Evolutionary conservation across 2,797 vertebrate genomes (phyloP), one percentile per base, ranked within the genome.

Genomic region (Amphiprion clarkii): DNA sequence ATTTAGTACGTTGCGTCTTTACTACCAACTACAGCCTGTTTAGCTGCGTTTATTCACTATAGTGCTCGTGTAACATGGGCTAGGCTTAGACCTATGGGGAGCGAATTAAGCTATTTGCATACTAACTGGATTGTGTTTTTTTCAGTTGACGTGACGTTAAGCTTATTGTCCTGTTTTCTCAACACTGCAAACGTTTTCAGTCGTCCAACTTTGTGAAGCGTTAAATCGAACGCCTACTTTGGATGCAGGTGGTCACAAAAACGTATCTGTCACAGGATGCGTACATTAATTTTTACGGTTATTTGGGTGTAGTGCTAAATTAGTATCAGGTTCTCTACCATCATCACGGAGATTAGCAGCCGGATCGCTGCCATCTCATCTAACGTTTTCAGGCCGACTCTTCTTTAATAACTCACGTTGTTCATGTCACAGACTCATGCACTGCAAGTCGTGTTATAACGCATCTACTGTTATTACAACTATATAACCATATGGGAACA

Each of bases 61-160:
- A 59, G 36, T 67, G 67, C 29, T 17, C 55, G 21, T 61, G 36
- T 33, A 70, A 70, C 40, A 23, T 23, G 53, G 25, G 33, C 40
- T 55, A 33, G 31, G 46, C 33, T 60, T 23, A 56, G 51, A 56
- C 33, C 31, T 48, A 1, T 21, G 16, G 16, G 44, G 12, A 56
- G 27, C 71, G 1, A 49, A 44, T 64, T 64, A 19, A 39, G 6
- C 31, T 39, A 77, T 87, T 78, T 85, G 76, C 77, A 81, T 74
- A 76, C 48, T 42, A 66, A 66, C 56, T 49, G 33, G 48, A 56
- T 53, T 58, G 40, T 61, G 48, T 72, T 82, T 77, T 23, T 31
- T 63, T 51, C 44, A 70, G 4, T 60, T 64, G 40, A 48, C 39
- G 25, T 72, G 48, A 52, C 46, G 51, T 55, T 74, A 29, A 78